These are phyloP conservation scores for Apteryx owenii DNA, from an alignment of 2,113 vertebrate genomes.

Conservation along the genomic window DNA sequence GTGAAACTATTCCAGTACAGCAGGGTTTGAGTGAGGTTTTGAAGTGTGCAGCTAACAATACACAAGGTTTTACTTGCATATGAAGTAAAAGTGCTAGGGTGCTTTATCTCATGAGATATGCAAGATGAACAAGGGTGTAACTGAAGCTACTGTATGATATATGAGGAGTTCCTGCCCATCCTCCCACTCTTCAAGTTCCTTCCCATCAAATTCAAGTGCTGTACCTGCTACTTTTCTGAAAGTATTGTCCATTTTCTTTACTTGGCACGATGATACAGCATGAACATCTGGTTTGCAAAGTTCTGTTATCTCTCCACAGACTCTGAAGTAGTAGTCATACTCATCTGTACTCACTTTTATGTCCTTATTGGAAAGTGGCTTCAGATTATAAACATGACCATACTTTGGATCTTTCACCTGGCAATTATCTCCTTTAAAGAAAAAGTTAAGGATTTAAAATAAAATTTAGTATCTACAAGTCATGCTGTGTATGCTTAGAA, in stretches of 20 bases:
- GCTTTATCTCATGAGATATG: not conserved
- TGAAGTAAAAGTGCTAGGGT: not conserved
- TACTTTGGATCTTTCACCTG: slow-evolving; percentile 87
- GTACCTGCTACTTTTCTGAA: slow-evolving; percentile 87
- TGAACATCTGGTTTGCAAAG: slow-evolving; percentile 56
- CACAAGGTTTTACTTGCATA: not conserved
- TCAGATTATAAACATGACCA: slow-evolving; percentile 86
- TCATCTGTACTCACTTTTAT: slow-evolving; percentile 71
- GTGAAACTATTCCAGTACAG: not conserved
- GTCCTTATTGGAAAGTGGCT: slow-evolving; percentile 79
- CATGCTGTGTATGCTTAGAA: not conserved
- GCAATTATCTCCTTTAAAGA: slow-evolving; percentile 84
- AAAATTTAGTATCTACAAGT: not conserved
- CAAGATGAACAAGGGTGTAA: not conserved
- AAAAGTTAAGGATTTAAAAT: not conserved
- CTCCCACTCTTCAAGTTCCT: not conserved
- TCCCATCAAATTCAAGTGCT: not conserved
- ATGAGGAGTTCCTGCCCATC: not conserved
- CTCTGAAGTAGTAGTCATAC: slow-evolving; percentile 89
- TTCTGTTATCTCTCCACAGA: slow-evolving; percentile 81
- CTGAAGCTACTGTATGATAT: not conserved
- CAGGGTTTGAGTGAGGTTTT: not conserved
- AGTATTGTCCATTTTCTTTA: slow-evolving; percentile 26
- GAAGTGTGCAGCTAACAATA: not conserved
- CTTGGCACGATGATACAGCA: slow-evolving; percentile 87